Conservation (phyloP, 2,888 invertebrate genomes). For the Drosophila mayaguana region DNA sequence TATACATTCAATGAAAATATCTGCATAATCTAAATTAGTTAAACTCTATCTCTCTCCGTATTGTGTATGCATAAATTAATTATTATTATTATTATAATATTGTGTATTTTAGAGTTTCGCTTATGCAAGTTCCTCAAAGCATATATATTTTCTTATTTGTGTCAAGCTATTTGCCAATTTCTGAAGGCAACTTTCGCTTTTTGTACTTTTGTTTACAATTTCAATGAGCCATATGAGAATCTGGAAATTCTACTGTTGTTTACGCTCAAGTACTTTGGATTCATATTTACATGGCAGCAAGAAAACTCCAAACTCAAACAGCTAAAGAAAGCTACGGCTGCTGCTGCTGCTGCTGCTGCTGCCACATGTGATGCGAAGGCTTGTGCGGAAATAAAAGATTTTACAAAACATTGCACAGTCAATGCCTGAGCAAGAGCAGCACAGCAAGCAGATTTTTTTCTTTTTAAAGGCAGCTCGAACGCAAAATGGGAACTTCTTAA, state of each 20-base stretch:
- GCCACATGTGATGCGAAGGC: constrained; percentile 33
- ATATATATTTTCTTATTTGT: neutral
- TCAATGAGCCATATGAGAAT: constrained; percentile 47
- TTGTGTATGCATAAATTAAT: neutral
- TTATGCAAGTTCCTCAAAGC: neutral
- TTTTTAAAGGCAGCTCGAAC: constrained; percentile 57
- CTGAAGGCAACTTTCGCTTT: neutral
- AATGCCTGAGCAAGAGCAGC: constrained; percentile 34
- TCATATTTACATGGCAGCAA: constrained; percentile 66
- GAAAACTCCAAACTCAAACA: constrained; percentile 51
- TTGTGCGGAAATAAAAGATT: constrained; percentile 73
- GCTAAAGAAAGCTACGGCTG: constrained; percentile 19
- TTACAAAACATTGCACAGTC: constrained; percentile 74
- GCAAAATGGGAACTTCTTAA: constrained; percentile 70
- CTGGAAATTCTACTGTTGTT: constrained; percentile 45
- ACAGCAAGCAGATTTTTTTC: constrained; percentile 61
- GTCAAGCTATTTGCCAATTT: neutral
- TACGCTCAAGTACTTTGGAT: constrained; percentile 64
- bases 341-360: constrained; percentile 9
- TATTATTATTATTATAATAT: neutral
- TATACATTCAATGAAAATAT: neutral
- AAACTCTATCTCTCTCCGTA: neutral
- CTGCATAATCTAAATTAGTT: neutral
- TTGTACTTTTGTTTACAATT: constrained; percentile 23
- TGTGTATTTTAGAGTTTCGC: neutral